Evolutionary conservation across 2,888 invertebrate genomes (phyloP).

Genomic region (Athetis lepigone): DNA sequence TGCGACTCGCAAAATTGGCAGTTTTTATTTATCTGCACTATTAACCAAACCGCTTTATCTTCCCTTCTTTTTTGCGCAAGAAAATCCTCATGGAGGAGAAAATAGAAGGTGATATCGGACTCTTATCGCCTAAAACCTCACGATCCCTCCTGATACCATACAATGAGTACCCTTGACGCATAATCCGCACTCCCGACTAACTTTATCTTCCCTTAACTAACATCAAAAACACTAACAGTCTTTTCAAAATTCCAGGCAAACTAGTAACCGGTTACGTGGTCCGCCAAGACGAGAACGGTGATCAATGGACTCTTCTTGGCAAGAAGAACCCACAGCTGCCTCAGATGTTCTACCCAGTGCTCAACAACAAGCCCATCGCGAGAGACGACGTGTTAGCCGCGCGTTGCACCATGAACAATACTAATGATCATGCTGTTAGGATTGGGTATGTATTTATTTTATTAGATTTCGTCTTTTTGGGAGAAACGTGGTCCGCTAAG

Average conservation of each 20-base stretch:
- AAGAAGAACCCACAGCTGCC: conserved; percentile 96
- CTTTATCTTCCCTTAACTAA: background rate
- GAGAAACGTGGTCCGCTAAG: too few relatives aligned
- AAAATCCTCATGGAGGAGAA: background rate
- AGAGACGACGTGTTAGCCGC: conserved; percentile 95
- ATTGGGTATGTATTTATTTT: conserved; percentile 92
- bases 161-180: too few relatives aligned
- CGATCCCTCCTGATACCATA: too few relatives aligned
- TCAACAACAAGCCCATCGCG: conserved; percentile 91
- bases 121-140: too few relatives aligned
- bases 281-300: conserved; percentile 89
- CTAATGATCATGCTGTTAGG: conserved; percentile 91
- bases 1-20: too few relatives aligned
- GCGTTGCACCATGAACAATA: conserved; percentile 97
- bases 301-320: conserved; percentile 96
- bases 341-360: conserved; percentile 98
- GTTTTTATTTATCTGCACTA: too few relatives aligned
- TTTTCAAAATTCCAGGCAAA: conserved; percentile 88
- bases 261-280: conserved; percentile 96
- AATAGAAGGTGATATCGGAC: too few relatives aligned
- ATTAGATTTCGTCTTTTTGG: too few relatives aligned
- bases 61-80: too few relatives aligned
- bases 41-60: too few relatives aligned
- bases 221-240: background rate
- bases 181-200: too few relatives aligned